Conservation (phyloP, 2,113 vertebrate genomes). For the Microtus oregoni region DNA sequence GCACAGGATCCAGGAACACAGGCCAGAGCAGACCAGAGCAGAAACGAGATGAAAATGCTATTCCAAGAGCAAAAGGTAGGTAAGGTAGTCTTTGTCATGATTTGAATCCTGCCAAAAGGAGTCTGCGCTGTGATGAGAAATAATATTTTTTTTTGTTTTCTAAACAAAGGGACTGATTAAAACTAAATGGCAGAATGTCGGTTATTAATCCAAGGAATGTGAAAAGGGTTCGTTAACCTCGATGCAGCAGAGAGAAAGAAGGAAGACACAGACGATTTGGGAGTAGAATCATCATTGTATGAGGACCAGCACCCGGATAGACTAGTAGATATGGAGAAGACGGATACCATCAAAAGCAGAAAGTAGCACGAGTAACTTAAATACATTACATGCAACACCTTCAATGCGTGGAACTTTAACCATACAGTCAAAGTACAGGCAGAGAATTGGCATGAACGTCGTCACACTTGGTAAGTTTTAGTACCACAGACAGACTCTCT, state of each 20-base stretch:
- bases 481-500: constrained; percentile 45
- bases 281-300: background rate
- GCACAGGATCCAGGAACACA: background rate
- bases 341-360: background rate
- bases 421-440: constrained; percentile 10
- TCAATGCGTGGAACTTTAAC: background rate
- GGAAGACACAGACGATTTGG: constrained; percentile 21
- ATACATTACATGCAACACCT: background rate
- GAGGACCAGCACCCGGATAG: background rate
- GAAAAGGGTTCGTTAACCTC: background rate
- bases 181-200: background rate
- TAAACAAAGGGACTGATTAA: background rate
- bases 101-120: background rate
- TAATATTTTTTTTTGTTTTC: background rate
- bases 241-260: background rate
- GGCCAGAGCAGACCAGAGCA: background rate
- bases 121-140: background rate
- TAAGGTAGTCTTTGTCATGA: background rate
- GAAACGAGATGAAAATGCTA: background rate
- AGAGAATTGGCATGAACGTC: background rate
- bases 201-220: background rate
- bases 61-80: background rate
- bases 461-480: constrained; percentile 55
- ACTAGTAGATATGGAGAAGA: background rate
- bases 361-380: background rate